Evolutionary conservation across 2,113 vertebrate species (phyloP), one percentile per base, ranked within the genome.

Genomic region (Leptodactylus fuscus): DNA sequence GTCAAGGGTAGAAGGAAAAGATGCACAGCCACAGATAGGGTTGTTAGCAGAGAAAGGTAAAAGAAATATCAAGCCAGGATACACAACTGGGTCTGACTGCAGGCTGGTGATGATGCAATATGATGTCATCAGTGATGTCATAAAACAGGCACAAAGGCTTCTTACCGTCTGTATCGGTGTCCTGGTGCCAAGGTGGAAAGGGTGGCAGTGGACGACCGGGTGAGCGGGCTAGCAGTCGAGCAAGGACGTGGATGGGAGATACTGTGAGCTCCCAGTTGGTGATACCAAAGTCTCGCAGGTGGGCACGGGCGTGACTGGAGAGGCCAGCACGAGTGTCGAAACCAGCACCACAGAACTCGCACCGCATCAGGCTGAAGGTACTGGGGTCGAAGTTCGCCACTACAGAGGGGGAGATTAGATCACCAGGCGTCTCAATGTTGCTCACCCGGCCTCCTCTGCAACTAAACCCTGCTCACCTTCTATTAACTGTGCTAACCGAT

Each of bases 231-330:
- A 98, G 94, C 38, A 99, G 90, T 92, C 98, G 95, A 81, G 97
- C 94, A 69, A 99, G 93, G 84, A 99, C 96, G 91, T 97, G 96
- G 86, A 99, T 99, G 1, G 97, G 97, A 0, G 97, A 98, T 85
- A 98, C 94, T 49, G 97, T 98, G 65, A 98, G 95, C 67, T 98
- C 97, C 97, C 97, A 99, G 93, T 98, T 98, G 87, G 97, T 98
- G 90, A 99, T 98, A 32, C 97, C 97, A 6, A 99, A 98, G 92
- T 99, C 97, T 0, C 97, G 92, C 46, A 99, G 95, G 90, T 99
- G 97, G 53, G 97, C 97, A 10, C 97, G 91, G 75, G 97, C 97
- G 0, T 99, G 97, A 91, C 97, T 99, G 88, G 97, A 98, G 55
- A 99, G 95, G 9, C 97, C 97, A 0, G 97, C 97, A 6, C 97